Evolutionary conservation across 1,140 invertebrate species (phyloP), one percentile per base, ranked within the genome.

Genomic region (Mylabris phalerata): DNA sequence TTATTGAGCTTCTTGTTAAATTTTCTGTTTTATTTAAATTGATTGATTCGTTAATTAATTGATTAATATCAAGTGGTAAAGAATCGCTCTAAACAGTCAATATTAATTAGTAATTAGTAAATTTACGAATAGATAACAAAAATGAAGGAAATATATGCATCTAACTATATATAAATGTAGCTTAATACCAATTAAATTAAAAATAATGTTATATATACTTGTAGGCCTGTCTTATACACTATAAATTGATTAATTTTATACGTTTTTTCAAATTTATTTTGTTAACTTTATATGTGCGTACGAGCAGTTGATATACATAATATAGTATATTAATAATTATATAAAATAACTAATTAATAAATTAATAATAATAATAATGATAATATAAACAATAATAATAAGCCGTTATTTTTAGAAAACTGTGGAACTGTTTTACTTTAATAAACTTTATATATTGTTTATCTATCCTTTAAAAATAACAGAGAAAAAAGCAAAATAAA

Each of bases 221-320:
- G 68, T 71, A 71, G 69, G 69, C 69, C 69, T 71, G 69, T 70
- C 64, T 67, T 63, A 70, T 62, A 67, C 67, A 64, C 60, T 60
- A 62, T 67, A 52, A 64, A 61, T 62, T 61, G 64, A 64, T 70
- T 68, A 68, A 59, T 68, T 70, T 68, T 70, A 60, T 68, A 70
- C 61, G 67, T 67, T 70, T 66, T 67, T 70, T 66, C 66, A 64
- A 56, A 63, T 66, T 69, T 67, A 64, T 67, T 65, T 70, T 62
- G 57, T 60, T 63, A 68, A 52, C 61, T 67, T 68, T 68, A 55
- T 66, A 67, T 62, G 55, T 60, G 49, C 64, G 55, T 46, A 50
- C 24, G 59, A 61, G 56, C 52, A 63, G 32, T 32, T 32, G 32
- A 32, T 19, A 19, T 19, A 19, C 19, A 19, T 19, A 19, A 19